A percentile compares a stretch with the other conserved stretches of the same genome.
phyloP scores from a whole-genome alignment of 2,888 invertebrate species.

The Uloborus plumipes region DNA sequence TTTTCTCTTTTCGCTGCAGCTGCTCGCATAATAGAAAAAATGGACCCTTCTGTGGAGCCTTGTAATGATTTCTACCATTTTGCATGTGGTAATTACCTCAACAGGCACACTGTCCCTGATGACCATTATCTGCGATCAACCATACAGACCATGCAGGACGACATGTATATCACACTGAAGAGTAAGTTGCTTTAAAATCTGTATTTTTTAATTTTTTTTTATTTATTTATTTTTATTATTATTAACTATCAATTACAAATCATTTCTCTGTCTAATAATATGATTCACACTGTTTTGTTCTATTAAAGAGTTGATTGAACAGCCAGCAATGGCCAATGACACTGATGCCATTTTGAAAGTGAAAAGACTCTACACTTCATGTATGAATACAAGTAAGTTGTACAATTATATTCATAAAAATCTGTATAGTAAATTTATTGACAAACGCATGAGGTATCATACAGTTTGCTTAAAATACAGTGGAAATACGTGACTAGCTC shows the following conservation, averaged over 20 bases:
- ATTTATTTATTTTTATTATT: too few relatives aligned
- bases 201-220: too few relatives aligned
- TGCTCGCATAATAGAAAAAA: slow-evolving; percentile 69
- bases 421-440: too few relatives aligned
- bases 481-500: too few relatives aligned
- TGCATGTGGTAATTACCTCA: slow-evolving; percentile 71
- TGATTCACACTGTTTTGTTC: too few relatives aligned
- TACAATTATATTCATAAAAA: too few relatives aligned
- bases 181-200: slow-evolving; percentile 67
- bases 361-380: slow-evolving; percentile 71
- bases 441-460: too few relatives aligned
- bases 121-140: slow-evolving; percentile 71
- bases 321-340: slow-evolving; percentile 67
- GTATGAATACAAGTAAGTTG: slow-evolving; percentile 71
- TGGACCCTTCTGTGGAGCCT: slow-evolving; percentile 69
- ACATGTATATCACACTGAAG: slow-evolving; percentile 71
- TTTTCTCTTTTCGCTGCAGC: slow-evolving; percentile 61
- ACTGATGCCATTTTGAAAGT: slow-evolving; percentile 69
- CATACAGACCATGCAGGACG: slow-evolving; percentile 72
- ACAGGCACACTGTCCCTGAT: slow-evolving; percentile 71
- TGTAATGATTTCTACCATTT: slow-evolving; percentile 71
- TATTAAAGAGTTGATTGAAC: slow-evolving; percentile 69
- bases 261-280: too few relatives aligned
- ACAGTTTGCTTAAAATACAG: too few relatives aligned
- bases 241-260: too few relatives aligned